These are phyloP conservation scores for Hemaris fuciformis DNA, from an alignment of 2,888 invertebrate species.

Conservation along the genomic window DNA sequence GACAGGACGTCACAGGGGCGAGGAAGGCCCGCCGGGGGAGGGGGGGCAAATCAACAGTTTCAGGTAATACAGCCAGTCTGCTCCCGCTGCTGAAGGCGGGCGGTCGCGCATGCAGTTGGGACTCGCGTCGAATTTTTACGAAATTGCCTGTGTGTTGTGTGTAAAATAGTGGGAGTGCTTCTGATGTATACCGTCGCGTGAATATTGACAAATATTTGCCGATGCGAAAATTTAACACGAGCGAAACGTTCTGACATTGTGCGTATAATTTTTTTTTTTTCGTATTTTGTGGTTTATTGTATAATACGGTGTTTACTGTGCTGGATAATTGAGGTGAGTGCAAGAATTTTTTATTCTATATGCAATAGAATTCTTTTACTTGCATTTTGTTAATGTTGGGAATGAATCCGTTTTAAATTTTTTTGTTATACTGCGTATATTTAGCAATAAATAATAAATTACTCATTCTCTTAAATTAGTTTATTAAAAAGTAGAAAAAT, in stretches of 20 bases:
- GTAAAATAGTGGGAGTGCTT: not conserved
- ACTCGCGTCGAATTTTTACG: not conserved
- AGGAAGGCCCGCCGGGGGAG: constrained; percentile 13
- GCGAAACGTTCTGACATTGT: not conserved
- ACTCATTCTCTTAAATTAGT: too few relatives aligned
- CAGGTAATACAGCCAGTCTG: constrained; percentile 33
- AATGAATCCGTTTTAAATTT: too few relatives aligned
- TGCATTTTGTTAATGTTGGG: not conserved
- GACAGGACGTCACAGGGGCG: constrained; percentile 32
- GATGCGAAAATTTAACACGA: not conserved
- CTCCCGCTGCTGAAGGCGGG: constrained; percentile 20
- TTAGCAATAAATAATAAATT: too few relatives aligned
- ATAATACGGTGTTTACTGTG: not conserved
- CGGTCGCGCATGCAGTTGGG: constrained; percentile 17
- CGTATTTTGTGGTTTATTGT: not conserved
- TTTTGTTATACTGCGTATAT: too few relatives aligned
- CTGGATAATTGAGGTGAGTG: not conserved
- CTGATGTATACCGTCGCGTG: too few relatives aligned
- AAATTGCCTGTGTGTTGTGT: not conserved
- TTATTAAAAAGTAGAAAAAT: too few relatives aligned
- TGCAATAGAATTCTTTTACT: not conserved
- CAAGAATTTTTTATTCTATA: not conserved
- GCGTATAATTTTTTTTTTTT: not conserved
- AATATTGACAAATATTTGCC: not conserved
- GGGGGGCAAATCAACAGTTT: constrained; percentile 39